Conservation (phyloP, 2,797 vertebrate genomes). For the Enteromius argenteus region DNA sequence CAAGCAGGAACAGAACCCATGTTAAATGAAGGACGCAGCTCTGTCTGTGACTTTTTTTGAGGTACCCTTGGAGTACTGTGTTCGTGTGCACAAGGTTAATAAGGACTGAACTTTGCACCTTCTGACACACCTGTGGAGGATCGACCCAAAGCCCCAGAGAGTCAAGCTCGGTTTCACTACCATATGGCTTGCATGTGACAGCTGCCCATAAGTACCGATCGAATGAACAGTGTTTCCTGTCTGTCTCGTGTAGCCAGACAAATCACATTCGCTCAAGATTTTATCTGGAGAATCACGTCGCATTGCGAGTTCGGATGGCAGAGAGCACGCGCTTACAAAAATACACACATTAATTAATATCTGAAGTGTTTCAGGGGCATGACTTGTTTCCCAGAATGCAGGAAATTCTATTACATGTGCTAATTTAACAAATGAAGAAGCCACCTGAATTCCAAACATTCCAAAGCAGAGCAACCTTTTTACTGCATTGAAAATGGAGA, state of each 20-base stretch:
- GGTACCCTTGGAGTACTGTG: conserved; percentile 10
- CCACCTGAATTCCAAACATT: background rate
- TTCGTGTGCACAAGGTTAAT: conserved; percentile 35
- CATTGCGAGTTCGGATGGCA: background rate
- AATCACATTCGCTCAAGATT: conserved; percentile 45
- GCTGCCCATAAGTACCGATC: conserved; percentile 42
- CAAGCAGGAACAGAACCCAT: conserved; percentile 29
- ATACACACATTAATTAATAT: conserved; percentile 26
- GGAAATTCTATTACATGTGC: conserved; percentile 5
- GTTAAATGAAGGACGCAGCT: conserved; percentile 24
- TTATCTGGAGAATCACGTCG: conserved; percentile 34
- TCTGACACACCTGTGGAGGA: conserved; percentile 45
- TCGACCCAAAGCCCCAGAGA: conserved; percentile 28
- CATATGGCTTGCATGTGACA: conserved; percentile 45
- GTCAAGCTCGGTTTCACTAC: conserved; percentile 24
- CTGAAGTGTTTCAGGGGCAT: conserved; percentile 15
- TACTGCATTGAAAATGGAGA: background rate
- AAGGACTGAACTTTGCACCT: conserved; percentile 34
- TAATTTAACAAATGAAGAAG: conserved; percentile 27
- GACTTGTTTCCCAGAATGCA: background rate
- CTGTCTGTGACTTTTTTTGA: conserved; percentile 17
- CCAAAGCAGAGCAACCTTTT: conserved; percentile 10
- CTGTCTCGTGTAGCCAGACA: conserved; percentile 44
- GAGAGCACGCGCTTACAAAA: conserved; percentile 1
- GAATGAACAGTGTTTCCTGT: conserved; percentile 38